Conservation (phyloP, 2,888 invertebrate species). For the Caenorhabditis sp. region DNA sequence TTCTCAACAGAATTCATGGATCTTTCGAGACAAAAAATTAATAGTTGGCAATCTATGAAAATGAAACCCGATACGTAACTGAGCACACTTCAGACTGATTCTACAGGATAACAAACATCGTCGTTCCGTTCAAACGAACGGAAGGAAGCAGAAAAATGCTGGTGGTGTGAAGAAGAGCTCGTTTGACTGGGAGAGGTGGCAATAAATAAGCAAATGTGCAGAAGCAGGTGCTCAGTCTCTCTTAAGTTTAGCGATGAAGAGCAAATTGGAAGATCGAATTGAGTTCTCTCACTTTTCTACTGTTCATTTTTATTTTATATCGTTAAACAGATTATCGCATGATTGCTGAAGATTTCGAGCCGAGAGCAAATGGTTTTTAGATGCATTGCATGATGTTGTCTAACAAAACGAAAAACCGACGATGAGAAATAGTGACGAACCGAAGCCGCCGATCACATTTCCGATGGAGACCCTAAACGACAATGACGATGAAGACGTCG, state of each 20-base stretch:
- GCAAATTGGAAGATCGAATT: constrained; percentile 25
- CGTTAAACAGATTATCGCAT: not conserved
- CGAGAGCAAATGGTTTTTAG: too few relatives aligned
- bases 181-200: constrained; percentile 45
- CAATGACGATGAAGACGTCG: constrained; percentile 55
- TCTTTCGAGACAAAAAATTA: too few relatives aligned
- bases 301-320: constrained; percentile 4
- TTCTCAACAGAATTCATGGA: too few relatives aligned
- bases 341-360: not conserved
- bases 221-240: constrained; percentile 55
- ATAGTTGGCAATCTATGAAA: too few relatives aligned
- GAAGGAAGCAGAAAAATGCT: too few relatives aligned
- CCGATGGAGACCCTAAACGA: constrained; percentile 16
- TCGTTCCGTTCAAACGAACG: too few relatives aligned
- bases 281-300: constrained; percentile 2
- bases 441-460: constrained; percentile 12
- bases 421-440: constrained; percentile 14
- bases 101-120: constrained; percentile 7
- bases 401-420: constrained; percentile 36
- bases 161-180: constrained; percentile 31
- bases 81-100: too few relatives aligned
- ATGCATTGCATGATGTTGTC: not conserved
- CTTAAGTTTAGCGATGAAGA: constrained; percentile 51
- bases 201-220: constrained; percentile 65
- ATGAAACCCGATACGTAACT: too few relatives aligned